Conservation (phyloP, 2,888 invertebrate genomes). For the Diplolepis rosae region DNA sequence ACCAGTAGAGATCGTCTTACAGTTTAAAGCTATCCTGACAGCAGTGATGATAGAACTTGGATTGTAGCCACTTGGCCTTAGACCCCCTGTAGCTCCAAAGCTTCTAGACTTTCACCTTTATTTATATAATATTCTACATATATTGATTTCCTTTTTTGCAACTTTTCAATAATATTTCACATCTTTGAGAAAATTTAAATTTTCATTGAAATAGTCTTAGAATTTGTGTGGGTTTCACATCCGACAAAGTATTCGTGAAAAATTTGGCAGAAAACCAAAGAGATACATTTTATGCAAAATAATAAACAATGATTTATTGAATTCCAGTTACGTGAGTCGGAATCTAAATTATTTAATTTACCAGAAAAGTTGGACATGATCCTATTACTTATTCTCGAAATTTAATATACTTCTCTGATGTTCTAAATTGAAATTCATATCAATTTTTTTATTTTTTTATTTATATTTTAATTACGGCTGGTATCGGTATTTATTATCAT, state of each 20-base stretch:
- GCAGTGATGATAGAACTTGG: constrained; percentile 31
- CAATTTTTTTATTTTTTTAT: too few species aligned
- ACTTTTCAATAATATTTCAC: neutral
- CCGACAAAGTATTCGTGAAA: neutral
- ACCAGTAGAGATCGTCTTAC: constrained; percentile 9
- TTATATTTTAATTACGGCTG: too few species aligned
- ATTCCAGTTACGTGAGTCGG: neutral
- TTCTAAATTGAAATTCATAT: too few species aligned
- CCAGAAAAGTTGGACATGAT: neutral
- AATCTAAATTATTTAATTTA: constrained; percentile 3
- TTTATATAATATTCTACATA: neutral
- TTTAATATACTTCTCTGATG: neutral
- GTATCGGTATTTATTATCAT: too few species aligned
- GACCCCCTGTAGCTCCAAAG: constrained; percentile 9
- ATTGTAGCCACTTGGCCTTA: constrained; percentile 28
- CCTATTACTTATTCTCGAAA: neutral
- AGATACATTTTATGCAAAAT: constrained; percentile 1
- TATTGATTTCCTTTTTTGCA: neutral
- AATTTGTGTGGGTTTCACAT: constrained; percentile 8
- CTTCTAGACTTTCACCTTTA: constrained; percentile 2
- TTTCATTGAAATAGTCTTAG: neutral
- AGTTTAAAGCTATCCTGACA: constrained; percentile 28
- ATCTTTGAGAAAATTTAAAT: neutral
- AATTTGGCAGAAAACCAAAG: constrained; percentile 15
- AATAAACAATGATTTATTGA: neutral